Evolutionary conservation across 2,888 invertebrate genomes (phyloP), one percentile per base, ranked within the genome.

Genomic region (Apodemia duryi): DNA sequence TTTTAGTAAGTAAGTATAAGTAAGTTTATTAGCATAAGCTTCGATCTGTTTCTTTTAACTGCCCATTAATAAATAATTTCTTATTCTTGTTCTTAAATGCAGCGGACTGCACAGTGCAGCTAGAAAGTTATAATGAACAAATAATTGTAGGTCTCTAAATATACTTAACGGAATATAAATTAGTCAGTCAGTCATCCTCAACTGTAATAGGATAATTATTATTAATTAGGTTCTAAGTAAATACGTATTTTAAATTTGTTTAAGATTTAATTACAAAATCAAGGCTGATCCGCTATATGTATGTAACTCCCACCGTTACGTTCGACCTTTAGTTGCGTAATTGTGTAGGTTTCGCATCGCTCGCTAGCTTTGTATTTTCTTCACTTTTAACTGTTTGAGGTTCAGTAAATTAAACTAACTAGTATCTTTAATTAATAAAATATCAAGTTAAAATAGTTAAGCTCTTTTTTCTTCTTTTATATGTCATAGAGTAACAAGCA

Each of bases 271-370:
- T 57, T 57, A 29, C 60, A 64, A 65, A 62, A 60, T 41, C 51
- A 60, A 51, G 65, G 62, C 57, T 61, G 51, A 49, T 32, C 28
- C 43, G 52, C 61, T 65, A 66, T 62, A 57, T 57, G 63, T 65
- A 65, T 65, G 63, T 63, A 68, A 68, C 73, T 70, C 73, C 76
- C 72, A 75, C 75, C 70, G 70, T 70, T 68, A 63, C 69, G 41
- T 63, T 63, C 70, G 74, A 74, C 77, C 77, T 77, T 78, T 62
- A 63, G 68, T 76, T 77, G 73, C 75, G 73, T 72, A 76, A 76
- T 69, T 68, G 73, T 74, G 72, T 73, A 68, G 71, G 72, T 57
- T 69, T 65, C 43, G 62, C 64, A 63, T 70, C 66, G 6, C 13
- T 57, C 57, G 29, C 57, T 35, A 6, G 35, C 57, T 57, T 57